phyloP scores from a whole-genome alignment of 2,113 vertebrate species.

The Pycnonotus jocosus region DNA sequence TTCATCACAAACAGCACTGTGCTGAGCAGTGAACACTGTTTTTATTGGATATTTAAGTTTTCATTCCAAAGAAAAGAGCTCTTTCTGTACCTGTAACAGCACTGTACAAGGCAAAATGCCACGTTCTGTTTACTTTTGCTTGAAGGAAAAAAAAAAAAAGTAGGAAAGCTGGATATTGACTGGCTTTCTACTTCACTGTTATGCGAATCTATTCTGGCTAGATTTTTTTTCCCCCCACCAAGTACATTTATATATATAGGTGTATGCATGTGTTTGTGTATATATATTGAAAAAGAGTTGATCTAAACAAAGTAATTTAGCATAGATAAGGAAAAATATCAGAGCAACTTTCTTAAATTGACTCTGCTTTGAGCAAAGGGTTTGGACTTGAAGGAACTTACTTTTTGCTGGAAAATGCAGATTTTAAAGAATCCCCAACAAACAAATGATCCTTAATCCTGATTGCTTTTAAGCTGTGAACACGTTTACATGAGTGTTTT shows the following conservation, averaged over 20 bases:
- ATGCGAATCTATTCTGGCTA: neutral
- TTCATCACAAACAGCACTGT: accelerated
- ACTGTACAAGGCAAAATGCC: neutral
- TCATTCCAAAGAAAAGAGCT: neutral
- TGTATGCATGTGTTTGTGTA: neutral
- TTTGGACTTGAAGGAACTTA: neutral
- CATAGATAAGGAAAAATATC: neutral
- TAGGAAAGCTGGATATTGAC: neutral
- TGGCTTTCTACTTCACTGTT: neutral
- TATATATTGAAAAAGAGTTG: no score
- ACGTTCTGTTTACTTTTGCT: neutral
- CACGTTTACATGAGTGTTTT: neutral
- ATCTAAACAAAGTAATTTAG: neutral
- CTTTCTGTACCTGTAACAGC: neutral
- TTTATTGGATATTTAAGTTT: neutral
- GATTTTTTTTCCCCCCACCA: no score
- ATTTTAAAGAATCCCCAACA: neutral
- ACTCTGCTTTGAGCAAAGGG: neutral
- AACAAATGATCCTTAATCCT: neutral
- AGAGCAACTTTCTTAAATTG: neutral
- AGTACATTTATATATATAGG: neutral
- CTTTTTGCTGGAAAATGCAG: neutral
- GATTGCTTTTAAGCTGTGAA: neutral
- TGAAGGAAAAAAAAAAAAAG: neutral
- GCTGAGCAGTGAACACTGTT: neutral